A percentile compares a stretch with the other conserved stretches of the same genome.
phyloP scores from a whole-genome alignment of 2,113 vertebrate species.

The Muntiacus muntjak region DNA sequence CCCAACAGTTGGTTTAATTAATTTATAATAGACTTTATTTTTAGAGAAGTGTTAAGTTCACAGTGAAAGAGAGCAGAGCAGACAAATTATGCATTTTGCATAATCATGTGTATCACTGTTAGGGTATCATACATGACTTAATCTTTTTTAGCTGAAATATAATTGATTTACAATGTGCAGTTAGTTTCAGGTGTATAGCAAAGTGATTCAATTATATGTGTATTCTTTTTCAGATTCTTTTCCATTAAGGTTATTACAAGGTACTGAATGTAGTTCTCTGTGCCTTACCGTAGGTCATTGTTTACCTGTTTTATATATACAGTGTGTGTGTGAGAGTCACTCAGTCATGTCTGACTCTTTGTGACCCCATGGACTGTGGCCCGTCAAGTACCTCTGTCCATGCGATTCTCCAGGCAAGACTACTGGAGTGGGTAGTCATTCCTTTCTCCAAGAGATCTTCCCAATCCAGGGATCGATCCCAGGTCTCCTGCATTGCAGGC shows the following conservation, averaged over 20 bases:
- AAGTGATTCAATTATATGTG: not conserved
- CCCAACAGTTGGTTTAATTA: not conserved
- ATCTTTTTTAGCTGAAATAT: not conserved
- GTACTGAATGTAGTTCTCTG: not conserved
- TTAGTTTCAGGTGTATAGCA: not conserved
- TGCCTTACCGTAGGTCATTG: not conserved
- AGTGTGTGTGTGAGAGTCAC: not conserved
- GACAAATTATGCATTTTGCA: not conserved
- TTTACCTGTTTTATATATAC: not conserved
- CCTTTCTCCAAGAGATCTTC: not conserved
- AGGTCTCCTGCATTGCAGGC: not conserved
- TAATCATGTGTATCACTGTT: not conserved
- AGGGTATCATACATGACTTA: not conserved
- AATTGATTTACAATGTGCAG: not conserved
- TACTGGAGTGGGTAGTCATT: not conserved
- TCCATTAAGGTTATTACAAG: not conserved
- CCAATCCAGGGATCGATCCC: not conserved
- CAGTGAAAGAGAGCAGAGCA: not conserved
- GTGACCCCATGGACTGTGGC: not conserved
- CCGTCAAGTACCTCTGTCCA: not conserved
- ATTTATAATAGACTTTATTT: not conserved
- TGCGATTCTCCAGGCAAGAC: not conserved
- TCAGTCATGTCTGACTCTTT: not conserved
- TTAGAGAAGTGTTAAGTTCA: not conserved
- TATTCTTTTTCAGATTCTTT: not conserved